Percentiles rank a stretch among this genome's conserved stretches.
phyloP scores from a whole-genome alignment of 1,140 invertebrate species.

The Drosophila trapezifrons region DNA sequence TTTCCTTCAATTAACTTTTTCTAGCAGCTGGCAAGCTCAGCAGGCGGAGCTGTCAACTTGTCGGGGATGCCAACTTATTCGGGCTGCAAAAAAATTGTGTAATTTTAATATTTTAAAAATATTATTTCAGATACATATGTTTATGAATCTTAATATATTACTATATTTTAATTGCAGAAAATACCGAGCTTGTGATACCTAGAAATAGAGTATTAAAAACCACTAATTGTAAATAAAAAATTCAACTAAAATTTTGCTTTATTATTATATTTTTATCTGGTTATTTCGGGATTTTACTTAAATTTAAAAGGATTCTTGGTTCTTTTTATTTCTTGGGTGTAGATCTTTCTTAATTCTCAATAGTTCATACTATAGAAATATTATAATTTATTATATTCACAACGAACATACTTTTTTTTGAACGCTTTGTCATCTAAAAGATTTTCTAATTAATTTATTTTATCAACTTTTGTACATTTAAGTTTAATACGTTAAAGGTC shows the following conservation, averaged over 20 bases:
- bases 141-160: too few relatives aligned
- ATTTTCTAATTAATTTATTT: not conserved
- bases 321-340: not conserved
- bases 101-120: not conserved
- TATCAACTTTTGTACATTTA: not conserved
- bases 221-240: too few relatives aligned
- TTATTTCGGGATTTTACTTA: not conserved
- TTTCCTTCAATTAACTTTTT: conserved; percentile 32
- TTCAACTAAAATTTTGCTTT: not conserved
- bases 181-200: too few relatives aligned
- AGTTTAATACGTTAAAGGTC: not conserved
- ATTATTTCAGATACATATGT: too few relatives aligned
- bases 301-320: not conserved
- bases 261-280: too few relatives aligned
- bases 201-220: too few relatives aligned
- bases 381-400: too few relatives aligned
- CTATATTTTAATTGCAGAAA: too few relatives aligned
- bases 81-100: not conserved
- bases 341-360: not conserved
- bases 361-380: too few relatives aligned
- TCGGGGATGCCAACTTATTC: not conserved
- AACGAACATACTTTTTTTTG: too few relatives aligned
- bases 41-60: conserved; percentile 39
- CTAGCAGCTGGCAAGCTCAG: conserved; percentile 13
- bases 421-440: too few relatives aligned